Evolutionary conservation across 2,797 vertebrate genomes (phyloP).

Genomic region (Pygocentrus nattereri): DNA sequence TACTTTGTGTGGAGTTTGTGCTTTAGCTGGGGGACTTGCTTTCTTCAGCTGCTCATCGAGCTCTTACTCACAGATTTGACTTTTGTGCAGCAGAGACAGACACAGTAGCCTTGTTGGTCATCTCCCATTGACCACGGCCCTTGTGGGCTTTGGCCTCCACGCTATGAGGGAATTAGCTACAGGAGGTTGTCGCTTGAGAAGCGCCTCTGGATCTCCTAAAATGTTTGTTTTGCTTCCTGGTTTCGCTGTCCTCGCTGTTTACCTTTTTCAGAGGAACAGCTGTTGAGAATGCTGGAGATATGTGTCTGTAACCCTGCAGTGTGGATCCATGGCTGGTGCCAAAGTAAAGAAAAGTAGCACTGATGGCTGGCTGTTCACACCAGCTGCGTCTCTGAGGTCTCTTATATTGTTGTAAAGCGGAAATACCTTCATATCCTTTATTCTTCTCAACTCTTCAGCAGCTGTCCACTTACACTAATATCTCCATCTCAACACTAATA

Average conservation of each 20-base stretch:
- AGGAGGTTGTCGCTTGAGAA: constrained; percentile 52
- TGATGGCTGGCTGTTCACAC: background rate
- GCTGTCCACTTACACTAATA: too few relatives aligned
- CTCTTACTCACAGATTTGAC: constrained; percentile 12
- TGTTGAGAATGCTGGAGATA: constrained; percentile 50
- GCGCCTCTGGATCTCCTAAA: constrained; percentile 47
- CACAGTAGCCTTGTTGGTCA: background rate
- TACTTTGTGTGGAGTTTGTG: too few relatives aligned
- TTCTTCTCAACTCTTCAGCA: too few relatives aligned
- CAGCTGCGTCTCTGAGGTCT: background rate
- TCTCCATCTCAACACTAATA: too few relatives aligned
- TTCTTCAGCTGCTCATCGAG: background rate
- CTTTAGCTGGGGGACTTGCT: too few relatives aligned
- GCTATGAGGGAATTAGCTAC: constrained; percentile 29
- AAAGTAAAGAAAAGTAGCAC: constrained; percentile 41
- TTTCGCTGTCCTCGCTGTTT: constrained; percentile 36
- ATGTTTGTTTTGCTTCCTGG: constrained; percentile 50
- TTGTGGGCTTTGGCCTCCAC: constrained; percentile 38
- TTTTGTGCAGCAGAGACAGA: constrained; percentile 22
- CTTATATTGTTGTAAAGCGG: background rate
- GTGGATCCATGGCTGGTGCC: constrained; percentile 46
- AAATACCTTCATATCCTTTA: too few relatives aligned
- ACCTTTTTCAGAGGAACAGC: constrained; percentile 63
- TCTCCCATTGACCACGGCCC: constrained; percentile 33
- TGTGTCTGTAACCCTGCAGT: constrained; percentile 27